These are phyloP conservation scores for Caenorhabditis afra DNA, from an alignment of 2,888 invertebrate genomes.

Conservation along the genomic window DNA sequence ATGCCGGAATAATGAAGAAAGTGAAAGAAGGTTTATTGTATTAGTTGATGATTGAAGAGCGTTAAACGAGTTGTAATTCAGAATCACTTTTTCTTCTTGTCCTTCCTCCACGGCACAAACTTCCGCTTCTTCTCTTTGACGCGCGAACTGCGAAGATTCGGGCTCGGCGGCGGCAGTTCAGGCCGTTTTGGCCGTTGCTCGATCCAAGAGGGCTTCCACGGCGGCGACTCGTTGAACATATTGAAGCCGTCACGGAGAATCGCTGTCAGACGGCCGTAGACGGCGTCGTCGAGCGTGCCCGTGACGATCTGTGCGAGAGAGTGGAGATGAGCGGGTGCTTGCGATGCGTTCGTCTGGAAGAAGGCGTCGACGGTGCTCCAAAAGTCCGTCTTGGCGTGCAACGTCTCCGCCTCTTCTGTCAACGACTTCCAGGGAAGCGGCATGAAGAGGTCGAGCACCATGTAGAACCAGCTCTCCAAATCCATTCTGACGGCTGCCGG, in stretches of 20 bases:
- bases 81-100: neutral
- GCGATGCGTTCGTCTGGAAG: neutral
- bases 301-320: neutral
- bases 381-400: neutral
- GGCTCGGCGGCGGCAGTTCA: neutral
- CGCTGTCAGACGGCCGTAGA: neutral
- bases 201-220: neutral
- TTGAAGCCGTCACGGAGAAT: constrained; percentile 5
- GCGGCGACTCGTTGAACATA: neutral
- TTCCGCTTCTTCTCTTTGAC: neutral
- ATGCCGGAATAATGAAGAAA: too few species aligned
- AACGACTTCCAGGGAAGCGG: neutral
- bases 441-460: constrained; percentile 14
- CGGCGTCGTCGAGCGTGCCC: neutral
- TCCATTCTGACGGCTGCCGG: neutral
- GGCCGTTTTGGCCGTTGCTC: neutral
- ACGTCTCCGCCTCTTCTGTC: constrained; percentile 8
- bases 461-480: constrained; percentile 33
- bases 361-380: neutral
- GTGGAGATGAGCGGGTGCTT: neutral
- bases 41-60: too few species aligned
- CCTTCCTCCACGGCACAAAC: neutral
- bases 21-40: too few species aligned
- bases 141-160: neutral
- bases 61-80: neutral